Conservation (phyloP, 2,113 vertebrate genomes). For the Leptosomus discolor region DNA sequence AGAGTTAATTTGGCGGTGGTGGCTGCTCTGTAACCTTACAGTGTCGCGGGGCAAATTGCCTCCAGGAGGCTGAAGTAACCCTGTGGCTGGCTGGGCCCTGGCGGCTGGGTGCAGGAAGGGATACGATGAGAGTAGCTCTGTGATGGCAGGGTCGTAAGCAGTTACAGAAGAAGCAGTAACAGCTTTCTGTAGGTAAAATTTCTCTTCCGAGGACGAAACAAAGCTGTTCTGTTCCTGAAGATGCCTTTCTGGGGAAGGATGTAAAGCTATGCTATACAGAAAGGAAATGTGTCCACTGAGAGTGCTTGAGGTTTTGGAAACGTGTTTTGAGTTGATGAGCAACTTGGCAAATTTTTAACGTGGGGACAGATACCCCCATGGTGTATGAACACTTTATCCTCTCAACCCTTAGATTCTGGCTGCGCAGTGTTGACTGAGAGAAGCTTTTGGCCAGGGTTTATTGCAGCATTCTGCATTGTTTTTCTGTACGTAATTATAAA, state of each 20-base stretch:
- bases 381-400: not conserved
- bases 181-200: not conserved
- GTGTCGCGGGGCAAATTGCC: no score
- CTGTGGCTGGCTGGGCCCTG: not conserved
- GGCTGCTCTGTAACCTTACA: not conserved
- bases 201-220: not conserved
- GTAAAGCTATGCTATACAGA: not conserved
- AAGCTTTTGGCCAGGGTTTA: not conserved
- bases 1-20: not conserved
- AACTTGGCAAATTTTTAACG: not conserved
- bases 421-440: not conserved
- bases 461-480: not conserved
- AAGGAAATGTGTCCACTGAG: not conserved
- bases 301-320: not conserved
- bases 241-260: not conserved
- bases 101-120: not conserved
- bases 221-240: not conserved
- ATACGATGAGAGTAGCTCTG: not conserved
- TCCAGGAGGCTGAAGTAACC: not conserved
- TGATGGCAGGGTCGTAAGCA: not conserved
- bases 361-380: not conserved
- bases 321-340: not conserved
- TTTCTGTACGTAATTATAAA: not conserved
- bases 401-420: not conserved
- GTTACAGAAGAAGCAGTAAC: accelerated